Conservation (phyloP, 2,113 vertebrate species). For the Oreotragus oreotragus region DNA sequence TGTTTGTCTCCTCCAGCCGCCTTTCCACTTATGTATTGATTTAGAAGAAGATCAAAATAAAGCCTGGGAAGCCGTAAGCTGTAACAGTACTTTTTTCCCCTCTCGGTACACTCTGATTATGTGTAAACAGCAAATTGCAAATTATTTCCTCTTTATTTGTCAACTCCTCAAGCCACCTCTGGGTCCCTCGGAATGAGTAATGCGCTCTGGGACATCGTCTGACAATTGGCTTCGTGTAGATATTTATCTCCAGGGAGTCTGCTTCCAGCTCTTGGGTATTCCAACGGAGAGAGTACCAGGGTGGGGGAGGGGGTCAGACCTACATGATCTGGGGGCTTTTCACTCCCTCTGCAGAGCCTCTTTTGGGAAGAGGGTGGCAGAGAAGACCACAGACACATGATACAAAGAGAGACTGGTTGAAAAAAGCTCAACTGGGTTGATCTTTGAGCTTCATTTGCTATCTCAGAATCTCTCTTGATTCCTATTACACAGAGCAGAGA, state of each 20-base stretch:
- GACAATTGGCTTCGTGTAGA: neutral
- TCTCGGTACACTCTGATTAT: neutral
- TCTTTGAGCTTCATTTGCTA: accelerated
- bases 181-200: neutral
- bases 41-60: conserved; percentile 16
- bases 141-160: conserved; percentile 17
- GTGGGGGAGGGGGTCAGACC: neutral
- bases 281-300: neutral
- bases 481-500: neutral
- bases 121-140: conserved; percentile 21
- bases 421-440: neutral
- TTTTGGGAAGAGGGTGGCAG: neutral
- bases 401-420: neutral
- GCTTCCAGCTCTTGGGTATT: neutral
- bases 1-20: neutral
- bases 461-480: neutral
- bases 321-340: too few species aligned
- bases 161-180: neutral
- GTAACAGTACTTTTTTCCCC: neutral
- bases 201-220: neutral
- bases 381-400: neutral
- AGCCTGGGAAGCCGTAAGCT: neutral
- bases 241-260: neutral
- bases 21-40: neutral
- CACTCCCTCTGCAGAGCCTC: neutral